Conservation (phyloP, 2,797 vertebrate species). For the Staurois parvus region DNA sequence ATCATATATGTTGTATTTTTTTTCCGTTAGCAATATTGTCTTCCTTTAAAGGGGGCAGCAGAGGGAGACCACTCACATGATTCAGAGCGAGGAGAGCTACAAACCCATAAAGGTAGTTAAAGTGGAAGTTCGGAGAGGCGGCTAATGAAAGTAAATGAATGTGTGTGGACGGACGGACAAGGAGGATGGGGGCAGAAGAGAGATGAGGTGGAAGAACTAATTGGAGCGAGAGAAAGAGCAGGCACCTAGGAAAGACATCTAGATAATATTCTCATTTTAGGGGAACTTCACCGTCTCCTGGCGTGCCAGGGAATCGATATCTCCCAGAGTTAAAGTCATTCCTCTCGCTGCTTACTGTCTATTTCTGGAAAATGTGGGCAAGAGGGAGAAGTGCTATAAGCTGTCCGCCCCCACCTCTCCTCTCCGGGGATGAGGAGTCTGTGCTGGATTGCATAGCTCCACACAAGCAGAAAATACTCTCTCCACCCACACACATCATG, state of each 20-base stretch:
- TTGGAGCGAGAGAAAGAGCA: neutral
- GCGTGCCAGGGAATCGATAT: conserved; percentile 23
- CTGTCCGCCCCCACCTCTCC: conserved; percentile 23
- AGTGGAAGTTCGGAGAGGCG: neutral
- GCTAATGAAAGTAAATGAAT: conserved; percentile 15
- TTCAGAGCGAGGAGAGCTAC: no score
- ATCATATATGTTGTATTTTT: no score
- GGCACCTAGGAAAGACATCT: neutral
- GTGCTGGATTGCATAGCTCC: neutral
- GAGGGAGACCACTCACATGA: no score
- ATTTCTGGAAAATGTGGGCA: conserved; percentile 45
- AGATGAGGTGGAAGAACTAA: neutral
- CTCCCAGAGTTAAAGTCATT: conserved; percentile 8
- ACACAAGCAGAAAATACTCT: neutral
- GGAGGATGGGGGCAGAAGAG: neutral
- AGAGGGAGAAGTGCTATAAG: conserved; percentile 29
- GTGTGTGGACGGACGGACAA: neutral
- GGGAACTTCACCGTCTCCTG: neutral
- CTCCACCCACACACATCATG: neutral
- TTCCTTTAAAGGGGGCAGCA: no score
- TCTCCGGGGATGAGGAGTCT: neutral
- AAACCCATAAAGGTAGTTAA: no score
- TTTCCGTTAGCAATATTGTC: no score
- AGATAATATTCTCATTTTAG: conserved; percentile 23
- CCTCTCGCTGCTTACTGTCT: conserved; percentile 22